A percentile compares a stretch with the other conserved stretches of the same genome.
phyloP scores from a whole-genome alignment of 2,888 invertebrate species.

The Protodeltote pygarga region DNA sequence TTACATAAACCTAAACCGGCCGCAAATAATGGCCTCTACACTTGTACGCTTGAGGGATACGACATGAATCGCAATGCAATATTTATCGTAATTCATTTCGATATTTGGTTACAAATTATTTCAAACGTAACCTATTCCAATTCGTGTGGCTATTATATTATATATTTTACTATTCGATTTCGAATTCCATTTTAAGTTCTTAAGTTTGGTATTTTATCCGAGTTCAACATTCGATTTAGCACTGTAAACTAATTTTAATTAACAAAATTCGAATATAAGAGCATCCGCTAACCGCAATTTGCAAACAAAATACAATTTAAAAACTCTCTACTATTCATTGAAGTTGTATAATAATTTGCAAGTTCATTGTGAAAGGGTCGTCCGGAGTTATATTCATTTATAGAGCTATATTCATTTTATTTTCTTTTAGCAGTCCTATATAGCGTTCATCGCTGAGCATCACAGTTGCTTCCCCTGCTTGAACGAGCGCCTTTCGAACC shows the following conservation, averaged over 20 bases:
- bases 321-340: slow-evolving; percentile 23
- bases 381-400: slow-evolving; percentile 82
- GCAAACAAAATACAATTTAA: no score
- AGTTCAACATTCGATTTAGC: no score
- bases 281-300: no score
- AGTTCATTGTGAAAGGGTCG: slow-evolving; percentile 77
- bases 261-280: no score
- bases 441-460: slow-evolving; percentile 74
- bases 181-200: no score
- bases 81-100: slow-evolving; percentile 39
- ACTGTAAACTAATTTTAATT: no score
- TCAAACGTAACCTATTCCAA: background rate
- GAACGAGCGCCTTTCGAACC: slow-evolving; percentile 77
- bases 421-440: slow-evolving; percentile 77
- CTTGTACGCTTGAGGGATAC: slow-evolving; percentile 34
- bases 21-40: slow-evolving; percentile 59
- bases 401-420: slow-evolving; percentile 82
- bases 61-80: slow-evolving; percentile 42
- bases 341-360: slow-evolving; percentile 60
- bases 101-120: slow-evolving; percentile 20
- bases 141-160: no score
- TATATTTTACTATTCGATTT: no score
- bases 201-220: no score
- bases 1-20: slow-evolving; percentile 65
- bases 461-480: slow-evolving; percentile 72